Percentiles rank a stretch among this genome's conserved stretches.
Evolutionary conservation across 2,797 vertebrate genomes (phyloP).

Genomic region (Pagetopsis macropterus): DNA sequence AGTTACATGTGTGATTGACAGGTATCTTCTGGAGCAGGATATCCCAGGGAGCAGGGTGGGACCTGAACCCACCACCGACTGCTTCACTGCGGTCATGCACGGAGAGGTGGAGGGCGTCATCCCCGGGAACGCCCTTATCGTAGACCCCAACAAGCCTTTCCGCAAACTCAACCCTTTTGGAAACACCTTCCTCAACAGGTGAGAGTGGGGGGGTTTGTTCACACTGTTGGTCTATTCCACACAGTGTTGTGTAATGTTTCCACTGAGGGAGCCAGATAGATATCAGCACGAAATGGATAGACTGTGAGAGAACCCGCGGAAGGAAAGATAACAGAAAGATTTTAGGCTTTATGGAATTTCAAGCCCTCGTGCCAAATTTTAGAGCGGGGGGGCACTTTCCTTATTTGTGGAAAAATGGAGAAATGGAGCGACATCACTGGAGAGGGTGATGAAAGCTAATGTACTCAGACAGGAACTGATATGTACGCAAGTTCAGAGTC

Average conservation of each 20-base stretch:
- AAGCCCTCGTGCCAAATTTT: slow-evolving; percentile 80
- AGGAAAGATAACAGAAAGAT: slow-evolving; percentile 63
- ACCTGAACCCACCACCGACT: slow-evolving; percentile 94
- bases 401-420: slow-evolving; percentile 85
- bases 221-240: neutral
- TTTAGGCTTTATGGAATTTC: slow-evolving; percentile 80
- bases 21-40: slow-evolving; percentile 94
- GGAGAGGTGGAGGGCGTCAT: slow-evolving; percentile 89
- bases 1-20: slow-evolving; percentile 51
- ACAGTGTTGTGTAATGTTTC: slow-evolving; percentile 12
- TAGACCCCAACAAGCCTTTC: slow-evolving; percentile 95
- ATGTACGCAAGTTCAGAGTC: slow-evolving; percentile 57
- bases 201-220: slow-evolving; percentile 32
- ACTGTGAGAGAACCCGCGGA: slow-evolving; percentile 30
- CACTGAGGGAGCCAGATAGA: neutral
- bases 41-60: slow-evolving; percentile 92
- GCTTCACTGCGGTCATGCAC: slow-evolving; percentile 95
- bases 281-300: slow-evolving; percentile 8
- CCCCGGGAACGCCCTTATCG: slow-evolving; percentile 93
- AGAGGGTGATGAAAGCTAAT: slow-evolving; percentile 67
- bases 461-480: slow-evolving; percentile 56
- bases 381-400: slow-evolving; percentile 74
- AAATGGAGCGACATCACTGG: slow-evolving; percentile 76
- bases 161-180: slow-evolving; percentile 95
- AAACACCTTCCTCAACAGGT: slow-evolving; percentile 96